These are phyloP conservation scores for Antheraea mylitta DNA, from an alignment of 1,140 invertebrate genomes.

Conservation along the genomic window DNA sequence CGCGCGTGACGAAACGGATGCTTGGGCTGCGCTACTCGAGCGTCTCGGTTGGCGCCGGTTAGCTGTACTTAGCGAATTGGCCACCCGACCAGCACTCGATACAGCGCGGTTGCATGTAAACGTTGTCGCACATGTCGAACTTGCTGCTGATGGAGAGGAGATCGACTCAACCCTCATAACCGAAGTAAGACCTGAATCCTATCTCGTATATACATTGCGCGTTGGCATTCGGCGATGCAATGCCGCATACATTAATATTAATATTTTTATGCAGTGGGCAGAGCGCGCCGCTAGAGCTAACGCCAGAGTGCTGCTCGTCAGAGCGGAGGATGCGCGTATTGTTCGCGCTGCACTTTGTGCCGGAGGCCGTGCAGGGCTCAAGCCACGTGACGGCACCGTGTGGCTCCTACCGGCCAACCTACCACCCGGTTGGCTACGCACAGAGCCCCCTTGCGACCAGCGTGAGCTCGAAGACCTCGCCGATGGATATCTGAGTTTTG, in stretches of 20 bases:
- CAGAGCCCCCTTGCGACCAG: conserved; percentile 5
- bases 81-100: conserved; percentile 42
- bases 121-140: conserved; percentile 42
- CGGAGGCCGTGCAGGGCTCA: conserved; percentile 26
- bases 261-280: conserved; percentile 26
- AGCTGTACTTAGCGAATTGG: conserved; percentile 43
- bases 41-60: conserved; percentile 45
- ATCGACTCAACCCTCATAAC: conserved; percentile 36
- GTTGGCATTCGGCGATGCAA: background rate
- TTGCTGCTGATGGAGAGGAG: conserved; percentile 38
- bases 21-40: conserved; percentile 32
- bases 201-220: too few species aligned
- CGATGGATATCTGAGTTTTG: conserved; percentile 18
- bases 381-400: conserved; percentile 27
- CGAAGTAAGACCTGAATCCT: conserved; percentile 25
- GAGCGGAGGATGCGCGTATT: conserved; percentile 48
- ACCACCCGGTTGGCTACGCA: conserved; percentile 14
- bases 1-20: conserved; percentile 27
- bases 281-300: conserved; percentile 31
- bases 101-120: conserved; percentile 36
- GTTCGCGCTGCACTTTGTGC: conserved; percentile 50
- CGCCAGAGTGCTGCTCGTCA: conserved; percentile 42
- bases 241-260: background rate
- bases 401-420: conserved; percentile 31
- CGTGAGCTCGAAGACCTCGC: conserved; percentile 24